Base-by-base conservation (phyloP, 2,797 vertebrate genomes). In the Adelosebastes latens region DNA sequence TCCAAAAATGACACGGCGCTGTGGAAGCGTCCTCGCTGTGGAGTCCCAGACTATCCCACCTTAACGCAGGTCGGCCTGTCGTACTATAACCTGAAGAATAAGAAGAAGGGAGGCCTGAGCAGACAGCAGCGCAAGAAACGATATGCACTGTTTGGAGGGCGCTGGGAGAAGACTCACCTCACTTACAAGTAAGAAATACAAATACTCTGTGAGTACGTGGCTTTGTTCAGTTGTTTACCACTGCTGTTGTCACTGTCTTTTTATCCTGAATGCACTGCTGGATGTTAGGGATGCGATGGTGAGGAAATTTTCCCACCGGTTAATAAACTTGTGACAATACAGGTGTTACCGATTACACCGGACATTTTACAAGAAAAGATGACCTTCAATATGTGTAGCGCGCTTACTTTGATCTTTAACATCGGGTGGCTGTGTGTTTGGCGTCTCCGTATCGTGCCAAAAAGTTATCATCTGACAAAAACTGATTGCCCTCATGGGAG, bases 101-200 rank as follows among this genome's bases (percentile, higher is more conserved):
- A 42, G 55, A 79, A 72, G 69, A 78, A 32, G 13, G 77, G 58
- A 60, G 56, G 12, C n/a, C 77, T 72, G 31, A 87, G 61, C 1
- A 29, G 34, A 16, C 74, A 87, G 61, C 86, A 96, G 75, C 94
- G 97, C 32, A 95, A 90, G 82, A 97, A 97, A 75, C 92, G 97
- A 3, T 98, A 95, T 0, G 96, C 97, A 1, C 92, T 97, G 73
- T 96, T 96, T 0, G 97, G 97, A 0, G 97, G 97, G 0, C 97
- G 96, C 75, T 99, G 97, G 97, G 97, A 98, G 79, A 98, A 97
- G 91, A 97, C 89, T 0, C 89, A 97, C 74, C 96, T 99, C 90
- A 98, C 97, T 20, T 99, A 98, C 95, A 97, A 94, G 97, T 98
- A 96, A 85, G 88, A 81, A 66, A 68, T 24, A 75, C 22, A 60